Percentiles rank a stretch among this genome's conserved stretches.
Conservation (phyloP, 1,140 invertebrate species). For the Anoplolepis gracilipes region DNA sequence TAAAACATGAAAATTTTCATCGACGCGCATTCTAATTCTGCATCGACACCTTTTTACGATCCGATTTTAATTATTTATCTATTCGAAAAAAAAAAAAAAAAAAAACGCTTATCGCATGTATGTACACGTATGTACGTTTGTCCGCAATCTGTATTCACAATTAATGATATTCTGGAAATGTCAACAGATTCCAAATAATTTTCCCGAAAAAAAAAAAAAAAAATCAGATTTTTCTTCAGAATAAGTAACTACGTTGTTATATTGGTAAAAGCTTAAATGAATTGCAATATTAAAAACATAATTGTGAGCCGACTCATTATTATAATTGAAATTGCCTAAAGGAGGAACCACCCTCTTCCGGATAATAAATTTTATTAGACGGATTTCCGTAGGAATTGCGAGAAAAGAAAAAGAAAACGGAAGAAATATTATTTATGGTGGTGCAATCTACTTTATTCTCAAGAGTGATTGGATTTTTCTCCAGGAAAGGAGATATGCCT, state of each 20-base stretch:
- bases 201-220: neutral
- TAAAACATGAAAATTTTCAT: constrained; percentile 27
- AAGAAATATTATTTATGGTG: constrained; percentile 30
- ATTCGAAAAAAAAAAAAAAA: too few relatives aligned
- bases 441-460: constrained; percentile 30
- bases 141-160: neutral
- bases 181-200: neutral
- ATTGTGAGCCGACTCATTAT: constrained; percentile 6
- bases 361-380: neutral
- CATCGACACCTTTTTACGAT: neutral
- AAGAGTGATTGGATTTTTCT: constrained; percentile 27
- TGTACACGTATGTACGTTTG: neutral
- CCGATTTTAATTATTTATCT: constrained; percentile 29
- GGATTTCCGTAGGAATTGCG: constrained; percentile 13
- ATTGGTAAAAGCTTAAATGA: neutral
- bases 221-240: neutral
- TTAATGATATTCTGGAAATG: neutral
- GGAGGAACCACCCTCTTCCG: neutral
- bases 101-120: neutral
- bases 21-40: neutral
- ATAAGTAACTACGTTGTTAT: neutral
- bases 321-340: constrained; percentile 1
- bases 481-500: neutral
- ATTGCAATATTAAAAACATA: neutral
- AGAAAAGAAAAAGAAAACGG: neutral